These are phyloP conservation scores for Hirtodrosophila confusa DNA, from an alignment of 2,888 invertebrate genomes.

Conservation along the genomic window DNA sequence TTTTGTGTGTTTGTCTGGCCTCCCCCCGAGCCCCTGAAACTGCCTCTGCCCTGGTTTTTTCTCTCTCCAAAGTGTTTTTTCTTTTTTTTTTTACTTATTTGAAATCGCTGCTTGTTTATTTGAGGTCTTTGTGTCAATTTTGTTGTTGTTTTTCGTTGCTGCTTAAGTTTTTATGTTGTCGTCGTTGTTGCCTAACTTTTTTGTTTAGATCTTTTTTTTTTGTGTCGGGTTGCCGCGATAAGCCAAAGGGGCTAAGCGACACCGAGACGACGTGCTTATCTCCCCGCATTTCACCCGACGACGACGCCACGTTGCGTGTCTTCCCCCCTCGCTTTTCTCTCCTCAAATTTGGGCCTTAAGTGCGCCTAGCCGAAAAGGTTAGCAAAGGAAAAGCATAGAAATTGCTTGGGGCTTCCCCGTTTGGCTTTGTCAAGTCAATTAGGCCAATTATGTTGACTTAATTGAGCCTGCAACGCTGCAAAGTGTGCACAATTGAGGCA, in stretches of 20 bases:
- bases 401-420: conserved; percentile 30
- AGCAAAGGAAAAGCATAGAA: conserved; percentile 11
- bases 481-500: conserved; percentile 52
- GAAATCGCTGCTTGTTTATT: conserved; percentile 70
- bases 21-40: conserved; percentile 25
- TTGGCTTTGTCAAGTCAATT: conserved; percentile 70
- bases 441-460: conserved; percentile 74
- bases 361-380: too few species aligned
- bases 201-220: conserved; percentile 16
- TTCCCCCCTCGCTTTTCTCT: conserved; percentile 6
- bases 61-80: conserved; percentile 20
- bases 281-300: conserved; percentile 38
- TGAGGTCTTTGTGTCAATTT: conserved; percentile 78
- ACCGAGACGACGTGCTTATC: conserved; percentile 54
- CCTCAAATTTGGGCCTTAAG: not conserved
- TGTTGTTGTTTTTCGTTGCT: conserved; percentile 27
- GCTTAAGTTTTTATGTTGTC: conserved; percentile 17
- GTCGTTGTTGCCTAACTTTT: conserved; percentile 16
- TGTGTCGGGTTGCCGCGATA: conserved; percentile 58
- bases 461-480: conserved; percentile 69
- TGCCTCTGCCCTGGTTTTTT: conserved; percentile 26
- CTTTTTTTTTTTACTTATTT: conserved; percentile 37
- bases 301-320: conserved; percentile 49
- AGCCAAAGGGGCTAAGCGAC: conserved; percentile 53
- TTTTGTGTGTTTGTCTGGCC: conserved; percentile 34